These are phyloP conservation scores for Sicus ferrugineus DNA, from an alignment of 2,888 invertebrate genomes.

Conservation along the genomic window DNA sequence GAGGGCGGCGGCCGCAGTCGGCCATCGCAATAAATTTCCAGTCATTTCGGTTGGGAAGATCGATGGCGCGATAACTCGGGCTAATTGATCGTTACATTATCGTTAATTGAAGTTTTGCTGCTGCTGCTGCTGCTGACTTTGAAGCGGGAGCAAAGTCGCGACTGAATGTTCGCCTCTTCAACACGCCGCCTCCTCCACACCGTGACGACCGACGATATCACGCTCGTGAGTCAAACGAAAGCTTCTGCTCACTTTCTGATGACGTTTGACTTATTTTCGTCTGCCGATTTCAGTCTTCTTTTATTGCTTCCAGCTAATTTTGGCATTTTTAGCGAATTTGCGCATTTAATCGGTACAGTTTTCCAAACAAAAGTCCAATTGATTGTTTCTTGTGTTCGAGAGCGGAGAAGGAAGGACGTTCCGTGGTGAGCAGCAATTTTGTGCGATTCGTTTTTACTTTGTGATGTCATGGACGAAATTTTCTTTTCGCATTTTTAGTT, in stretches of 20 bases:
- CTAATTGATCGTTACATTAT: constrained; percentile 45
- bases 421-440: too few species aligned
- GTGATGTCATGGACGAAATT: too few species aligned
- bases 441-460: too few species aligned
- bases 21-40: constrained; percentile 28
- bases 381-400: background rate
- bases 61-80: constrained; percentile 43
- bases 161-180: background rate
- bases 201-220: background rate
- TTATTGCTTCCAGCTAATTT: background rate
- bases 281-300: background rate
- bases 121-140: constrained; percentile 1
- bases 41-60: constrained; percentile 30
- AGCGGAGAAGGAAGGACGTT: too few species aligned
- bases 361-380: background rate
- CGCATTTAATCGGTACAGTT: constrained; percentile 23
- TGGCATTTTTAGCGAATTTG: constrained; percentile 28
- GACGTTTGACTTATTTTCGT: background rate
- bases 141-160: background rate
- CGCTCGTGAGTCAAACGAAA: background rate
- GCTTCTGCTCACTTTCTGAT: background rate
- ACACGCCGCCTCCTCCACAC: background rate
- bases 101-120: constrained; percentile 30
- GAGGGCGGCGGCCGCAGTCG: background rate
- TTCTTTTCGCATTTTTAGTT: background rate